Percentiles rank a stretch among this genome's conserved stretches.
Evolutionary conservation across 2,113 vertebrate species (phyloP).

Genomic region (Mormyrus iriodes): DNA sequence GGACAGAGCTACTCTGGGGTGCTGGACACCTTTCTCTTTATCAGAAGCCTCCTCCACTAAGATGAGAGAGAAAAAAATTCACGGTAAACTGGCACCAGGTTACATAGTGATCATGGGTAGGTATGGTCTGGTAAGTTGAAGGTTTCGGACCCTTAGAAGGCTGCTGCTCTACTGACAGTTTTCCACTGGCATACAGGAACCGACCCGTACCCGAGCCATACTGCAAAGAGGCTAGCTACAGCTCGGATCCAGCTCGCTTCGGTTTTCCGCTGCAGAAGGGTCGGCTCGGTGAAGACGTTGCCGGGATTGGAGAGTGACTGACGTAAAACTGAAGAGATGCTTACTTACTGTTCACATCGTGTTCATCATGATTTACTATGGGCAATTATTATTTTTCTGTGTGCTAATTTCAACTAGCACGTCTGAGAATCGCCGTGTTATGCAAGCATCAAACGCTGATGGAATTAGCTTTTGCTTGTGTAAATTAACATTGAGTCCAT

Average conservation of each 20-base stretch:
- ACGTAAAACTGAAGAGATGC: background rate
- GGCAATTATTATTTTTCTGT: background rate
- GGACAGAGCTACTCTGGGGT: constrained; percentile 57
- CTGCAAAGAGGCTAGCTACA: background rate
- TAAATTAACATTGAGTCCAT: background rate
- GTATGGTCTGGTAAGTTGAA: background rate
- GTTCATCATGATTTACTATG: background rate
- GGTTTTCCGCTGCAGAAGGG: background rate
- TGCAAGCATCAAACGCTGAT: background rate
- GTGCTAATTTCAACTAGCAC: background rate
- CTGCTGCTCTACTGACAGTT: background rate
- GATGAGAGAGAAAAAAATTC: background rate
- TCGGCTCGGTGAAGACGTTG: background rate
- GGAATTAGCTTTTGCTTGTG: background rate
- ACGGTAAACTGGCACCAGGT: background rate
- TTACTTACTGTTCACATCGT: background rate
- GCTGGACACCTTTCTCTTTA: constrained; percentile 36
- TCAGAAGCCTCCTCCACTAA: constrained; percentile 55
- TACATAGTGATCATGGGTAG: background rate
- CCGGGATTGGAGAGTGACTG: background rate
- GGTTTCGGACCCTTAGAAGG: background rate
- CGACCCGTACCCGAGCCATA: too few relatives aligned
- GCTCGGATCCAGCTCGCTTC: background rate
- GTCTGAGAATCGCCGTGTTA: background rate
- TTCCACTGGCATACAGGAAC: background rate